Evolutionary conservation across 2,797 vertebrate genomes (phyloP), one percentile per base, ranked within the genome.

Genomic region (Vipera latastei): DNA sequence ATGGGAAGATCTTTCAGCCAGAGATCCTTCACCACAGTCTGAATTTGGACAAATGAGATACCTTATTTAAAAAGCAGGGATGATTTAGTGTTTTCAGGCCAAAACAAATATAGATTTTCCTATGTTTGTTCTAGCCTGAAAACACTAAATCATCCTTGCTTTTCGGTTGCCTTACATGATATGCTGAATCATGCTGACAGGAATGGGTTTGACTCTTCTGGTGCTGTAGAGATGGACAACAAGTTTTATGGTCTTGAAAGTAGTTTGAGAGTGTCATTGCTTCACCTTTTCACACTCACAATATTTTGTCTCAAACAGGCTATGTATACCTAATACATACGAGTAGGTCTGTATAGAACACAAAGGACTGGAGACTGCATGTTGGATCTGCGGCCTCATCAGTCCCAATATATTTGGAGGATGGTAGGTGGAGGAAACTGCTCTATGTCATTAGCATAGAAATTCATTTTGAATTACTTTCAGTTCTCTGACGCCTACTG

Each of bases 81-180:
- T 53, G 51, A 11, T 53, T 53, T 53, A 53, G 9, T 53, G 8
- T 53, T 53, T 53, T 53, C 51, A 53, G 51, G 9, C 51, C 51
- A 53, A 9, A 8, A 11, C 51, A 53, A 53, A 53, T 8, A 53
- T 83, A 83, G 78, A 48, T 48, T 83, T 48, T 83, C 22, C 78
- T 48, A 25, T 48, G 44, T 6, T 38, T 53, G 14, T 90, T 55
- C 65, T 60, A 83, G 12, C 38, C 90, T 89, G 65, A 86, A 91
- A 89, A 88, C 91, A 95, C 93, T 94, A 88, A 92, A 51, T 88
- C 88, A 65, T 38, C 89, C 86, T 88, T 51, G 32, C 89, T 88
- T 94, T 0, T 18, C 32, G 69, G 86, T 90, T 83, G 28, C 93
- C 92, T 95, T 94, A 8, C 22, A 83, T 22, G 63, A 94, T 91